A percentile compares a stretch with the other conserved stretches of the same genome.
These are phyloP conservation scores for Falco cherrug DNA, from an alignment of 2,797 vertebrate species.

Conservation along the genomic window DNA sequence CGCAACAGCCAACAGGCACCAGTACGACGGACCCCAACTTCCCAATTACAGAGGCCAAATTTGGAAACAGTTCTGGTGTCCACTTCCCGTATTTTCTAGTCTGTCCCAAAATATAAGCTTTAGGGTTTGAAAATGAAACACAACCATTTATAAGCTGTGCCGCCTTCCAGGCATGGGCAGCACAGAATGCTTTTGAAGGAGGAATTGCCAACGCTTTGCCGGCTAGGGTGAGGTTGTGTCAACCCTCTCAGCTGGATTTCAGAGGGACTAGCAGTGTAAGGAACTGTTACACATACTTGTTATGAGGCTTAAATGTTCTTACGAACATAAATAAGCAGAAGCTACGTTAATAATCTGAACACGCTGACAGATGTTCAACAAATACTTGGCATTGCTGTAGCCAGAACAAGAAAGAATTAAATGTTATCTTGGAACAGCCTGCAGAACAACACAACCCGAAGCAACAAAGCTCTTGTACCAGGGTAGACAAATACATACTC, in stretches of 20 bases:
- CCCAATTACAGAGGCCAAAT: neutral
- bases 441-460: neutral
- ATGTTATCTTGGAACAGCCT: neutral
- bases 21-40: rapidly evolving
- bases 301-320: slow-evolving; percentile 17
- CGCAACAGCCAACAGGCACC: rapidly evolving
- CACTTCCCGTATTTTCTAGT: neutral
- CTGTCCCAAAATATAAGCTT: neutral
- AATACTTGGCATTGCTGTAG: slow-evolving; percentile 42
- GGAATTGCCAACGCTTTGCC: neutral
- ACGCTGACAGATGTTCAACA: slow-evolving; percentile 53
- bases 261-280: neutral
- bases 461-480: neutral
- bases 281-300: neutral
- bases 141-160: neutral
- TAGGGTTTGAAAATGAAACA: neutral
- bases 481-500: neutral
- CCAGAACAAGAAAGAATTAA: slow-evolving; percentile 35
- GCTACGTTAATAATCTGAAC: slow-evolving; percentile 57
- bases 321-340: slow-evolving; percentile 42
- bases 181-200: neutral
- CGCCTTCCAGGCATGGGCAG: neutral
- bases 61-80: neutral
- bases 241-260: neutral
- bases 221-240: neutral